Evolutionary conservation across 1,140 invertebrate genomes (phyloP), one percentile per base, ranked within the genome.

Genomic region (Camponotus vicinus): DNA sequence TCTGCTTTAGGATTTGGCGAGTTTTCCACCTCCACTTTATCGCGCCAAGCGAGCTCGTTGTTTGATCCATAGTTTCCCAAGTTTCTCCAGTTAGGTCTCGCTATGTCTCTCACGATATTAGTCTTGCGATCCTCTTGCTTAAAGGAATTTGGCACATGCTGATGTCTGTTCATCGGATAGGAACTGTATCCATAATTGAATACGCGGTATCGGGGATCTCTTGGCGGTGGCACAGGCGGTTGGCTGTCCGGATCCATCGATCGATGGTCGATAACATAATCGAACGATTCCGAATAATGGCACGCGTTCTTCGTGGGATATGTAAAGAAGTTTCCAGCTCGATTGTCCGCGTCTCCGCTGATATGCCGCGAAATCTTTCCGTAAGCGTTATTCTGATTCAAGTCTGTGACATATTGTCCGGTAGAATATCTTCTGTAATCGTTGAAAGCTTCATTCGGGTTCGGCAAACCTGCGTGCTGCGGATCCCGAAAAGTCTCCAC

Each of bases 221-320:
- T 93, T 40, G 97, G 97, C 2, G 97, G 97, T 57, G 97, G 97
- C n/a, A 96, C 96, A 0, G 97, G 97, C 13, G 96, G 96, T 52
- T 95, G 90, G 79, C 55, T 63, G 32, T 71, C 42, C 42, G 40
- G 64, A 61, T 61, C 61, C 4, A 71, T 15, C 9, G 57, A 59
- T 6, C 80, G 75, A 9, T 13, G 52, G 70, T 80, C 78, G 9
- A 21, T 63, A 0, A 18, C 4, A 11, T 37, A 73, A 49, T 89
- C 73, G 3, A 66, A 77, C 21, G 70, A 27, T 9, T 84, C 69
- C 27, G 92, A 93, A 86, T 95, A 95, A 83, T 94, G 94, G 77
- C 93, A 93, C 21, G 11, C 49, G 6, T 18, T 27, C 40, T 64
- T 63, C 5, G 88, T 27, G 1, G 69, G 77, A 76, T 63, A 70